Base-by-base conservation (phyloP, 2,113 vertebrate genomes). In the Columba livia region DNA sequence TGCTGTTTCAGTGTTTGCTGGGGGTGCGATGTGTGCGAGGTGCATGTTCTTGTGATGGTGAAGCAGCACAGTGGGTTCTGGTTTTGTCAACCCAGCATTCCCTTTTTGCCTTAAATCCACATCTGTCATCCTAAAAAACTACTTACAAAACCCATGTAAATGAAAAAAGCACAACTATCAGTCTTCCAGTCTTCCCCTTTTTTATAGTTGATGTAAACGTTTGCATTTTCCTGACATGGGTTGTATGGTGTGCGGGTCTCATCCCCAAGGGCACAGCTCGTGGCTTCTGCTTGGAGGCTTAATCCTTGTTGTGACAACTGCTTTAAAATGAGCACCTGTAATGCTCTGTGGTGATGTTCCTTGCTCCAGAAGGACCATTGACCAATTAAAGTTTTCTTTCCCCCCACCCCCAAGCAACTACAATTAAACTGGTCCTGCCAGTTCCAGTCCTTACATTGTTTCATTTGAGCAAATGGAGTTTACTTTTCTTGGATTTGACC, bases 401-500 rank as follows among this genome's bases (percentile, higher is more conserved):
- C 50, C 50, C 25, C 50, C 24, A 51, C 48, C 25, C 25, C 21
- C 32, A 31, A 18, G 26, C 48, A 50, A 15, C n/a, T 47, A 6
- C 17, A 5, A 7, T 7, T 47, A 65, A 77, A 26, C 44, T 58
- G 78, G 19, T 71, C 44, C 29, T 65, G 1, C 62, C 25, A 10
- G 57, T 71, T 65, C 29, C 51, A 5, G 65, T 14, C 58, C 51
- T 65, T 11, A 3, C 3, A 0, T 18, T 29, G 3, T 88, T 60
- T 71, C 6, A 5, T 28, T 18, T 3, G 62, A 51, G 64, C 54
- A 14, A 10, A 12, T 2, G 16, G 44, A 47, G 65, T 32, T 40
- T 38, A 6, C n/a, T 18, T 48, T 32, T 34, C 44, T 0, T 5
- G 18, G 44, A 19, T 31, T 8, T 0, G 3, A 10, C 71, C 25